These are phyloP conservation scores for Psix sp. DNA, from an alignment of 1,140 invertebrate genomes.

Conservation along the genomic window DNA sequence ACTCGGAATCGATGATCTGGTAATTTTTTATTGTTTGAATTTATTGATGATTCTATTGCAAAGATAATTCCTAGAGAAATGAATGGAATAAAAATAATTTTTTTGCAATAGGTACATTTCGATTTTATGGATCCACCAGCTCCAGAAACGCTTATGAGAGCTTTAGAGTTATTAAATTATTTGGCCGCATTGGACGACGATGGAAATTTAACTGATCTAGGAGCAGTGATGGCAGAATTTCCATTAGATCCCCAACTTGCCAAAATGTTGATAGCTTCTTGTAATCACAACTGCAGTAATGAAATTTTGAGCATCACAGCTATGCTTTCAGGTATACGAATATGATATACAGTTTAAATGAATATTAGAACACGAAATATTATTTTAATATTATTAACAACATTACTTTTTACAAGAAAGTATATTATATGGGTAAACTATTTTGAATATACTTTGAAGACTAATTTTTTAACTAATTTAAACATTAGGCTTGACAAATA, in stretches of 20 bases:
- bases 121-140: slow-evolving; percentile 99
- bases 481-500: too few relatives aligned
- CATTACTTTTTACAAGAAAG: too few relatives aligned
- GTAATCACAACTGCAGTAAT: slow-evolving; percentile 99
- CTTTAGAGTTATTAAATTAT: slow-evolving; percentile 98
- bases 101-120: slow-evolving; percentile 89
- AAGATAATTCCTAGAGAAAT: too few relatives aligned
- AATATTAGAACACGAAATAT: slow-evolving; percentile 3
- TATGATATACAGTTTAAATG: neutral
- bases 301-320: slow-evolving; percentile 99
- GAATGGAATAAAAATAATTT: slow-evolving; percentile 61
- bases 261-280: slow-evolving; percentile 98
- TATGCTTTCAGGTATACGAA: slow-evolving; percentile 95
- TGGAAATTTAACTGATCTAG: slow-evolving; percentile 95
- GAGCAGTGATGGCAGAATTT: slow-evolving; percentile 99
- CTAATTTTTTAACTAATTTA: too few relatives aligned
- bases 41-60: too few relatives aligned
- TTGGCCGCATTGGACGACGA: slow-evolving; percentile 97
- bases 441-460: too few relatives aligned
- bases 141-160: slow-evolving; percentile 99
- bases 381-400: slow-evolving; percentile 5
- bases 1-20: slow-evolving; percentile 98
- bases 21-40: too few relatives aligned
- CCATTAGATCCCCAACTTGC: slow-evolving; percentile 99
- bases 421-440: too few relatives aligned